phyloP scores from a whole-genome alignment of 2,888 invertebrate species.

The Nycteola revayana region DNA sequence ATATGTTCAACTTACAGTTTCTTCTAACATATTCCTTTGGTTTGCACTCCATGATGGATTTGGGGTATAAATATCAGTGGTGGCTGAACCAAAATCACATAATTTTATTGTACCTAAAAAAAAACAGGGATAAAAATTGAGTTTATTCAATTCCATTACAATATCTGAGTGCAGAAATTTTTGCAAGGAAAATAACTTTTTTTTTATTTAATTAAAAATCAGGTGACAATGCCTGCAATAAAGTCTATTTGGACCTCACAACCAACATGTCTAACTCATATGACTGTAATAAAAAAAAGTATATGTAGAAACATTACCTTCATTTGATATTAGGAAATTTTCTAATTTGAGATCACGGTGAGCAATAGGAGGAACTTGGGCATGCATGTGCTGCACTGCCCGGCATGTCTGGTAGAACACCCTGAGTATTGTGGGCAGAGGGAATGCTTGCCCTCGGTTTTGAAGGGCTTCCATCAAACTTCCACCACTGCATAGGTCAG shows the following conservation, averaged over 20 bases:
- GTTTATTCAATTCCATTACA: too few species aligned
- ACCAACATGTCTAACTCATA: too few species aligned
- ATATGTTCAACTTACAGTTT: slow-evolving; percentile 89
- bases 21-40: slow-evolving; percentile 94
- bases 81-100: slow-evolving; percentile 99
- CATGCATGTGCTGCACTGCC: slow-evolving; percentile 97
- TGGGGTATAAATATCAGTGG: slow-evolving; percentile 90
- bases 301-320: slow-evolving; percentile 78
- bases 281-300: not conserved
- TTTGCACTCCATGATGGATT: slow-evolving; percentile 96
- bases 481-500: slow-evolving; percentile 95
- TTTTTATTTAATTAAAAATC: too few species aligned
- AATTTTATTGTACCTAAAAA: slow-evolving; percentile 87
- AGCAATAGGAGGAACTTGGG: slow-evolving; percentile 93
- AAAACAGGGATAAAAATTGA: too few species aligned
- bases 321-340: slow-evolving; percentile 93
- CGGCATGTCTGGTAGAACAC: slow-evolving; percentile 95
- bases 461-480: slow-evolving; percentile 86
- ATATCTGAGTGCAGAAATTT: too few species aligned
- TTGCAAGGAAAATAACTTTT: too few species aligned
- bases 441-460: slow-evolving; percentile 82
- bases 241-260: too few species aligned
- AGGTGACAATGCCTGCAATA: too few species aligned
- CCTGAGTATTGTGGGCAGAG: slow-evolving; percentile 87
- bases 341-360: slow-evolving; percentile 98